Evolutionary conservation across 64 coral and sea anemone species (phyloP).

Genomic region (Montipora foliosa): DNA sequence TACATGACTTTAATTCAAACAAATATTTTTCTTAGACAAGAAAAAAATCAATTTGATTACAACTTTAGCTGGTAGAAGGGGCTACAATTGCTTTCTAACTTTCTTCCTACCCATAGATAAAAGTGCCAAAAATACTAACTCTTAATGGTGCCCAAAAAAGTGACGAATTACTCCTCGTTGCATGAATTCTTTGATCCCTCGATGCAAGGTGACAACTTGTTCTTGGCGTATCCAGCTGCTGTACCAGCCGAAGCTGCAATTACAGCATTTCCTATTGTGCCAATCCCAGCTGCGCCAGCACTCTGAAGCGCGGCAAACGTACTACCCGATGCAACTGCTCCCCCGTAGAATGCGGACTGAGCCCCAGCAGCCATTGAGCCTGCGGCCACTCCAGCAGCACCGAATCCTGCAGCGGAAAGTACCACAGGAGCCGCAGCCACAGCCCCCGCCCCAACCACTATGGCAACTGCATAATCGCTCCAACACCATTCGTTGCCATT

Average conservation of each 20-base stretch:
- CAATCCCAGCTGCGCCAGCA: background rate
- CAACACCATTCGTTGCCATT: too few relatives aligned
- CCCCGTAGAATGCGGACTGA: background rate
- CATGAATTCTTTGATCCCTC: background rate
- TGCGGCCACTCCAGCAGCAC: background rate
- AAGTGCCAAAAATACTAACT: too few relatives aligned
- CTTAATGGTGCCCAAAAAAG: too few relatives aligned
- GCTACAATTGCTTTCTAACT: too few relatives aligned
- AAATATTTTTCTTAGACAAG: too few relatives aligned
- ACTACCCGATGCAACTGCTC: background rate
- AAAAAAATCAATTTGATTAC: too few relatives aligned
- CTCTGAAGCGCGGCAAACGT: background rate
- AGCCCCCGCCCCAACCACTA: background rate
- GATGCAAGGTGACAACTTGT: background rate
- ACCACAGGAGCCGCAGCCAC: background rate
- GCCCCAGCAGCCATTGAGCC: background rate
- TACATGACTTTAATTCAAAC: too few relatives aligned
- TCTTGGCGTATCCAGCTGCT: background rate
- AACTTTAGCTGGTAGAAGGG: too few relatives aligned
- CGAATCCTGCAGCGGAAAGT: background rate
- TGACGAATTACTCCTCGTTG: background rate
- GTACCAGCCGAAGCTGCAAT: background rate
- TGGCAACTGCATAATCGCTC: too few relatives aligned
- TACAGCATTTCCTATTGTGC: background rate
- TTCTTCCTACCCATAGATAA: too few relatives aligned